phyloP scores from a whole-genome alignment of 2,888 invertebrate genomes.

The Pseudococcus longispinus region DNA sequence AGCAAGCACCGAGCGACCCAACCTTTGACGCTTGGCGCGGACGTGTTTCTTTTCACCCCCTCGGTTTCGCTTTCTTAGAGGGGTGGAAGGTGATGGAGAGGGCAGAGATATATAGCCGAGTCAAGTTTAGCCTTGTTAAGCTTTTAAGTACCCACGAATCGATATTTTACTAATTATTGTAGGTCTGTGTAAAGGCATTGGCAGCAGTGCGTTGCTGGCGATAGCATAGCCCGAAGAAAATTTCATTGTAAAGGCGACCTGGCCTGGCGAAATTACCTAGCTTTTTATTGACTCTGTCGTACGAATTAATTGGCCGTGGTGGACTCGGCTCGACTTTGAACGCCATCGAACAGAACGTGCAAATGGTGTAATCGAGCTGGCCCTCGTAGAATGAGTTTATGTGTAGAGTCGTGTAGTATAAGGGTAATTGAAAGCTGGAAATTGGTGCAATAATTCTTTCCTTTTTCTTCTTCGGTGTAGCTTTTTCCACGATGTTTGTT shows the following conservation, averaged over 20 bases:
- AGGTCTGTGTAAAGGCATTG: neutral
- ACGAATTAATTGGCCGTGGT: slow-evolving; percentile 5
- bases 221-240: neutral
- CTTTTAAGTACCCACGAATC: neutral
- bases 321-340: neutral
- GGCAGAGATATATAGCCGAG: neutral
- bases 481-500: neutral
- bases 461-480: neutral
- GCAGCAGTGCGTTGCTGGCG: neutral
- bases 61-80: neutral
- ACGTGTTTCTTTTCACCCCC: neutral
- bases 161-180: slow-evolving; percentile 24
- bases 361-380: neutral
- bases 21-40: slow-evolving; percentile 10
- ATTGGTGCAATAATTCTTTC: neutral
- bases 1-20: too few species aligned
- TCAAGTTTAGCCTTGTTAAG: slow-evolving; percentile 16
- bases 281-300: neutral
- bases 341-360: neutral
- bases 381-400: neutral
- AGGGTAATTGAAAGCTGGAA: neutral
- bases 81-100: neutral
- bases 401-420: neutral
- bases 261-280: neutral
- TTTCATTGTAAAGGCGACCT: neutral